Percentiles rank a stretch among this genome's conserved stretches.
These are phyloP conservation scores for Limenitis camilla DNA, from an alignment of 2,888 invertebrate genomes.

Conservation along the genomic window DNA sequence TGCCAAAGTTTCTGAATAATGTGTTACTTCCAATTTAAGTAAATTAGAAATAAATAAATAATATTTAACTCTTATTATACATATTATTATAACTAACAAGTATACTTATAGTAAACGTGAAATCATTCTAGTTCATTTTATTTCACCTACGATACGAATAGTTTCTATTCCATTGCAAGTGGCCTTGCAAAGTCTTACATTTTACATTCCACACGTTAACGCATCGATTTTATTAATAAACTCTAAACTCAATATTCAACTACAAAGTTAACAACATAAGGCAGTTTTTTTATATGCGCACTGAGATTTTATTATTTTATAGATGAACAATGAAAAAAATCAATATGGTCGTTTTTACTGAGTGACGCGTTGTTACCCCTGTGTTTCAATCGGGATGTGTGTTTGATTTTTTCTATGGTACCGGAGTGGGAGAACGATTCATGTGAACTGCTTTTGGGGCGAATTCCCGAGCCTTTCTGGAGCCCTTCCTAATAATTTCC, in stretches of 20 bases:
- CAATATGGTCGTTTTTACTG: constrained; percentile 63
- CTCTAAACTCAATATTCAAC: constrained; percentile 65
- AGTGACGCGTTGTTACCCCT: constrained; percentile 73
- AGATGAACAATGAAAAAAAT: constrained; percentile 71
- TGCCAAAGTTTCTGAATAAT: no score
- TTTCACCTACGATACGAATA: constrained; percentile 67
- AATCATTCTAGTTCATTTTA: constrained; percentile 43
- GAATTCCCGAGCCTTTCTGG: constrained; percentile 73
- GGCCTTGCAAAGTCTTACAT: constrained; percentile 71
- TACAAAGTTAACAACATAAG: constrained; percentile 61
- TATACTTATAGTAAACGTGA: constrained; percentile 9
- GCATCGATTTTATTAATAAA: constrained; percentile 71
- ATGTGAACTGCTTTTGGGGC: constrained; percentile 75
- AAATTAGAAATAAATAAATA: no score
- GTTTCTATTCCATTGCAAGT: constrained; percentile 66
- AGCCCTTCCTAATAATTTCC: constrained; percentile 72
- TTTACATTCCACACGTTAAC: constrained; percentile 72
- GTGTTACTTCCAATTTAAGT: no score
- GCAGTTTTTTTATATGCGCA: constrained; percentile 56
- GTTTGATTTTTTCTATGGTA: constrained; percentile 71
- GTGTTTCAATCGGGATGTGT: constrained; percentile 73
- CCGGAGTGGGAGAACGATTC: constrained; percentile 71
- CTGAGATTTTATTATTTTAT: constrained; percentile 67
- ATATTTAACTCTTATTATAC: no score
- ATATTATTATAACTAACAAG: constrained; percentile 1